Evolutionary conservation across 2,113 vertebrate genomes (phyloP), one percentile per base, ranked within the genome.

Genomic region (Kryptolebias marmoratus): DNA sequence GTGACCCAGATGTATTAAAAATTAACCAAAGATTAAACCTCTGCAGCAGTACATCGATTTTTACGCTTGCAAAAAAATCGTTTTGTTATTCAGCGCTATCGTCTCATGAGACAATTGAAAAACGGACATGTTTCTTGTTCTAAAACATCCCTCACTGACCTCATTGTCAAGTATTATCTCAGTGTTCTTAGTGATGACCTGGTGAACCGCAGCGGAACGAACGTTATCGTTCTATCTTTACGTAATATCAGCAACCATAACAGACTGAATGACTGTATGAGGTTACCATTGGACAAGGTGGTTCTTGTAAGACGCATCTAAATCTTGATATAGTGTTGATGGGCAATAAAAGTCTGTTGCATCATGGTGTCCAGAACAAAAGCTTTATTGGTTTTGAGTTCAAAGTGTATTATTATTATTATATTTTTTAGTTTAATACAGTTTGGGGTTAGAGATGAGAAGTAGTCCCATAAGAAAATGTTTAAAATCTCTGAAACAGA

Each of bases 331-430:
- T 15, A 62, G 15, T 5, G 12, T 8, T 45, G 49, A 7, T 2
- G 0, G 55, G n/a, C 49, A 68, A 66, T 85, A 83, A 85, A 78
- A 75, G 15, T 45, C 32, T 48, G 12, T 54, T 59, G 16, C 48
- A 30, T 73, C 31, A 42, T 31, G 11, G 5, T 22, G 11, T 22
- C 62, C 55, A 5, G 31, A 11, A 31, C 5, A 28, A 81, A 69
- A 62, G 15, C 56, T 66, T 77, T 70, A 77, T 82, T 65, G 52
- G 28, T 60, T 48, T 54, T 27, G 47, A 58, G 84, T 68, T 68
- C 78, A 87, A 85, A 82, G 78, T 79, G 11, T 64, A 55, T 28
- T 22, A 22, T 22, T 22, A 22, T 22, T 22, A 22, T 22, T 22
- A 22, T 22, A 22, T 67, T 60, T 54, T 11, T 31, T 68, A 60